A percentile compares a stretch with the other conserved stretches of the same genome.
Conservation (phyloP, 1,140 invertebrate species). For the Plutomurus gul region DNA sequence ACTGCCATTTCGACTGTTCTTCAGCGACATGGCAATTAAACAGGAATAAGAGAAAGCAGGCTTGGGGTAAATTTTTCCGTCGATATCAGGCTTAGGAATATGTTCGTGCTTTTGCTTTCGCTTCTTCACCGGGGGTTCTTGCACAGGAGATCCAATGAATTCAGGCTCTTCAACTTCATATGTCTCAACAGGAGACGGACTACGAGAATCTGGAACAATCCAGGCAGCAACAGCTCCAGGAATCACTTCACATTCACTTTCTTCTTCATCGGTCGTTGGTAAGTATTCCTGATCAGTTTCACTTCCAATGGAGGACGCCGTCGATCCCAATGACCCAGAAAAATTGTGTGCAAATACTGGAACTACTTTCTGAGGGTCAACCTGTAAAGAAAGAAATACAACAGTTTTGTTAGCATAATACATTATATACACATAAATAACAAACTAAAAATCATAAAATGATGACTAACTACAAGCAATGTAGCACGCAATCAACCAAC, state of each 20-base stretch:
- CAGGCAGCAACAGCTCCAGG: conserved; percentile 35
- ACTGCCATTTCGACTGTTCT: conserved; percentile 91
- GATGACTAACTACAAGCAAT: too few relatives aligned
- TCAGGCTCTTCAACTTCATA: conserved; percentile 52
- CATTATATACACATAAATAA: background rate
- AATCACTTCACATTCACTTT: conserved; percentile 46
- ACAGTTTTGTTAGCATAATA: too few relatives aligned
- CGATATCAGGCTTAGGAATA: conserved; percentile 58
- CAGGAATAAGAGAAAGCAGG: conserved; percentile 97
- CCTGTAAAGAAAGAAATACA: conserved; percentile 43
- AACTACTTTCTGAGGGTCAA: conserved; percentile 53
- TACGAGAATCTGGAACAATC: conserved; percentile 43
- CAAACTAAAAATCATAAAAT: too few relatives aligned
- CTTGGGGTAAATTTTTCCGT: conserved; percentile 83
- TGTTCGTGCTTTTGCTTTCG: conserved; percentile 52
- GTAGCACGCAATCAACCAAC: too few relatives aligned
- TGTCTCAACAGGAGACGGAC: conserved; percentile 43
- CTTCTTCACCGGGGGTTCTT: conserved; percentile 52
- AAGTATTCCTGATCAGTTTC: conserved; percentile 50
- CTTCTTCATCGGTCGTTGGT: conserved; percentile 51
- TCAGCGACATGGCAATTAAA: conserved; percentile 94
- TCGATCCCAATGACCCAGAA: conserved; percentile 41
- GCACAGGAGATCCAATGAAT: conserved; percentile 45
- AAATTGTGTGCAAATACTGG: conserved; percentile 42
- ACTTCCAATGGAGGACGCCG: conserved; percentile 42